Base-by-base conservation (phyloP, 2,888 invertebrate genomes). In the Orthosia gothica region DNA sequence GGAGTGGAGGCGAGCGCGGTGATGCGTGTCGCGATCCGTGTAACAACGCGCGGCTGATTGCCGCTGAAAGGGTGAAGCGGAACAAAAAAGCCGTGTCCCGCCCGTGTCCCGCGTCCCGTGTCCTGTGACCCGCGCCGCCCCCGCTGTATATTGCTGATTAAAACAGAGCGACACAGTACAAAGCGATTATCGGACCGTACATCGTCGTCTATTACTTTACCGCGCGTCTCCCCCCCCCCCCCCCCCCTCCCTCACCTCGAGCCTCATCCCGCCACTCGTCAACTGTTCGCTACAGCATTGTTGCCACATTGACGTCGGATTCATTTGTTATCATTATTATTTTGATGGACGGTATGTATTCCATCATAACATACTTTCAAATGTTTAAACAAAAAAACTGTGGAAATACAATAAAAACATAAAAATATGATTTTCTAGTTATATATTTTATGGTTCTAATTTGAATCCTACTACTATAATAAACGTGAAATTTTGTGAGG, bases 111-210 rank as follows among this genome's bases (percentile, higher is more conserved):
- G 62, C 7, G 16, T 40, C 45, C 20, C 20, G 20, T 9, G 26
- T 12, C 61, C n/a, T 5, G 40, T 40, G 40, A 40, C 61, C 45
- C 58, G 26, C 15, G 20, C 77, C 74, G 52, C 83, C 86, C 73
- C 79, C 85, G 83, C 90, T 88, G 89, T 89, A 91, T 91, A 90
- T 89, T 91, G 92, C 93, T 95, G 95, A 95, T 95, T 95, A 95
- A 94, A 95, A 94, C 91, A 88, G 90, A 91, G 89, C 89, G 88
- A 89, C 89, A 86, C 87, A 85, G 90, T 86, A 94, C 95, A 95
- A 95, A 95, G 95, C 94, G 95, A 94, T 94, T 94, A 94, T 92
- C 93, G 93, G 94, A 94, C 93, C 95, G 93, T 92, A 89, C 91
- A 86, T 81, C 73, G 83, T 83, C 92, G 89, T 90, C 93, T 93